Base-by-base conservation (phyloP, 2,113 vertebrate species). In the Strigops habroptila region DNA sequence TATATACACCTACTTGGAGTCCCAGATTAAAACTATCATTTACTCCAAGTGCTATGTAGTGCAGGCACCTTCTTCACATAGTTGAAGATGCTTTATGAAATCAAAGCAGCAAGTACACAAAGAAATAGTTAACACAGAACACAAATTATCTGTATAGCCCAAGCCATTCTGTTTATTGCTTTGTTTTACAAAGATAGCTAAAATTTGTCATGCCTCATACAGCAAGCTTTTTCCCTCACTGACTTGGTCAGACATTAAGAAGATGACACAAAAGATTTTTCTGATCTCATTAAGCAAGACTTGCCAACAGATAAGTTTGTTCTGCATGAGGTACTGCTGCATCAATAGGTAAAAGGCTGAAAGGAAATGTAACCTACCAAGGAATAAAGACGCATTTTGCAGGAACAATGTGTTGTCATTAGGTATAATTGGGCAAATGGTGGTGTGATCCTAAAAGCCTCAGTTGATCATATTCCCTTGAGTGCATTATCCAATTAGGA, bases 401-500 rank as follows among this genome's bases (percentile, higher is more conserved):
- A 92, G 82, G 92, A 95, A 96, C 68, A 89, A 52, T 30, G 81
- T 91, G 92, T 91, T 91, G 74, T 86, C 64, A 93, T 91, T 90
- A 87, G 49, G 49, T 76, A 30, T 96, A 96, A 97, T 95, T 97
- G 69, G 71, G 59, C 41, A 97, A 91, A 86, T 43, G 67, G 64
- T 55, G 60, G 46, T 78, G 78, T 87, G 49, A 93, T 90, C 65
- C 71, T 92, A 95, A 94, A 95, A 94, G 86, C 49, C 69, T 81
- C 74, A 33, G 62, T 18, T 89, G 84, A 63, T 96, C 65, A n/a
- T 85, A 94, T 57, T 96, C 68, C 86, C 88, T 37, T 89, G 84
- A 90, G 89, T 33, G 68, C 65, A 64, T 80, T 94, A 86, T 75
- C 81, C 82, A 91, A 62, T 93, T 48, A 90, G 57, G 88, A 48